A percentile compares a stretch with the other conserved stretches of the same genome.
These are phyloP conservation scores for Natrix natrix DNA, from an alignment of 2,797 vertebrate species.

Conservation along the genomic window DNA sequence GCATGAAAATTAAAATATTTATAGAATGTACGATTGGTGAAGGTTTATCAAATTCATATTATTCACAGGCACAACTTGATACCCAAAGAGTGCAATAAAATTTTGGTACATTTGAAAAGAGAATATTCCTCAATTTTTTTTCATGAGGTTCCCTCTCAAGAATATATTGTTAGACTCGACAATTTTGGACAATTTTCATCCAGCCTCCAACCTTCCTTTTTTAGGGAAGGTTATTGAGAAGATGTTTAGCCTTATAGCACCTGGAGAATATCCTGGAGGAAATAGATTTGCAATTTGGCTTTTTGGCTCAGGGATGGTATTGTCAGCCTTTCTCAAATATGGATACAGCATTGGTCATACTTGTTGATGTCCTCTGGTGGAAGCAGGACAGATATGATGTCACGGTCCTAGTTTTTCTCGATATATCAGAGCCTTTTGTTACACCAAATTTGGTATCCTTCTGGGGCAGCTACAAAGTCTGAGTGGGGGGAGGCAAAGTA, in stretches of 20 bases:
- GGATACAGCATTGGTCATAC: not conserved
- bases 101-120: not conserved
- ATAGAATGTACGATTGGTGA: not conserved
- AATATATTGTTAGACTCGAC: not conserved
- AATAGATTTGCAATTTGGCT: not conserved
- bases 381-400: not conserved
- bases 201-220: not conserved
- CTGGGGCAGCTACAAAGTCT: not conserved
- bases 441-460: not conserved
- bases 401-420: not conserved
- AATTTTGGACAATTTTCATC: not conserved
- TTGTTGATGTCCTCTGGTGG: not conserved
- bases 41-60: not conserved
- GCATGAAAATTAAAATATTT: not conserved
- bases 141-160: not conserved
- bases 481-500: not conserved
- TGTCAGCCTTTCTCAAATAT: not conserved
- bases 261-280: not conserved
- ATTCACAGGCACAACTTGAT: not conserved
- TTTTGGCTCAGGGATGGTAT: not conserved
- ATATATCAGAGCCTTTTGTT: not conserved
- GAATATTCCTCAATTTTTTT: not conserved
- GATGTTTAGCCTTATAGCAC: not conserved
- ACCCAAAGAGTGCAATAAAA: not conserved
- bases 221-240: not conserved